phyloP scores from a whole-genome alignment of 2,113 vertebrate genomes.

The Hepsetus odoe region DNA sequence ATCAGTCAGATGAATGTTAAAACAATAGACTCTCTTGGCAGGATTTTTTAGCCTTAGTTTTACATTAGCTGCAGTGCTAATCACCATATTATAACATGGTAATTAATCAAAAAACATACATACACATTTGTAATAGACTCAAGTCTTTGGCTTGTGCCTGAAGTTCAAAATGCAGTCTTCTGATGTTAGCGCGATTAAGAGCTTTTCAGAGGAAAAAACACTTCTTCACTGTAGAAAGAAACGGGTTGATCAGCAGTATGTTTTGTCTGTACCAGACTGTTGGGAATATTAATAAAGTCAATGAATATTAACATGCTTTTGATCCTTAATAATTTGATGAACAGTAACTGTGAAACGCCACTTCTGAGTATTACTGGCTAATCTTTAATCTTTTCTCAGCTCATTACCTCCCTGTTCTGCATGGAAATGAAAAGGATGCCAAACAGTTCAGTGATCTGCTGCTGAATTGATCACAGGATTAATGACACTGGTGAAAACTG shows the following conservation, averaged over 20 bases:
- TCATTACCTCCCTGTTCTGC: not conserved
- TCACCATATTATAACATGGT: not conserved
- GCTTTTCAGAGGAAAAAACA: not conserved
- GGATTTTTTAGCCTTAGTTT: not conserved
- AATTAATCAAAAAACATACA: not conserved
- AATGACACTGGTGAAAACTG: too few relatives aligned
- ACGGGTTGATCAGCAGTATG: not conserved
- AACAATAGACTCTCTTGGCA: too few relatives aligned
- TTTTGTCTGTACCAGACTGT: not conserved
- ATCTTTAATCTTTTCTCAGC: not conserved
- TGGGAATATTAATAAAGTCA: constrained; percentile 1
- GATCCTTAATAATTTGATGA: not conserved
- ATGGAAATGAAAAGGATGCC: not conserved
- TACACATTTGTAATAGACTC: not conserved
- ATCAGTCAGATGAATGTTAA: not conserved
- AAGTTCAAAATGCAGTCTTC: not conserved
- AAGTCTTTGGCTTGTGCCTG: not conserved
- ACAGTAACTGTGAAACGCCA: not conserved
- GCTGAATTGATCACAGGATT: too few relatives aligned
- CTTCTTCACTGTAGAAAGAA: not conserved
- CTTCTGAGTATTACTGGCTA: not conserved
- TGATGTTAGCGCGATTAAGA: not conserved
- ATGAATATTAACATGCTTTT: not conserved
- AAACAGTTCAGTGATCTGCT: not conserved
- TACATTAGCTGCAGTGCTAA: not conserved